Evolutionary conservation across 1,140 invertebrate genomes (phyloP).

Genomic region (Tetramorium parvispinum): DNA sequence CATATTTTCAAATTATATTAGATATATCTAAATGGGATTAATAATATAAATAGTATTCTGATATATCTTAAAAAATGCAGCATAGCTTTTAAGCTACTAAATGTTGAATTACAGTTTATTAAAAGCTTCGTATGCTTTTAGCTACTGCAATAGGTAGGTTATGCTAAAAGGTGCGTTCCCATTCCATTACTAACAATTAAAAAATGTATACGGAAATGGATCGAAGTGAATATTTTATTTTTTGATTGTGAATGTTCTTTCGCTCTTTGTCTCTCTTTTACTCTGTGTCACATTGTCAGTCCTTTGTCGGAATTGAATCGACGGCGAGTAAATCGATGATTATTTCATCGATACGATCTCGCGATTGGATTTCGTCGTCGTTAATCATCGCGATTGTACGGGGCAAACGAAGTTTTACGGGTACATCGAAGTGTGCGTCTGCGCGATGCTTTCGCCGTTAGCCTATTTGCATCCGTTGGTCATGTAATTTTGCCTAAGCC

Average conservation of each 20-base stretch:
- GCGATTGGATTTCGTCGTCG: slow-evolving; percentile 25
- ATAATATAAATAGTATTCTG: neutral
- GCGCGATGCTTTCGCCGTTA: slow-evolving; percentile 12
- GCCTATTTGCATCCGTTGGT: slow-evolving; percentile 2
- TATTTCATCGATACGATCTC: slow-evolving; percentile 14
- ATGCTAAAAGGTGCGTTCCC: slow-evolving; percentile 6
- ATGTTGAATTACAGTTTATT: slow-evolving; percentile 7
- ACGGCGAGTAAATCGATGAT: slow-evolving; percentile 30
- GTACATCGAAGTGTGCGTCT: neutral
- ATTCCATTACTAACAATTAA: slow-evolving; percentile 55
- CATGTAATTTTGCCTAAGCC: slow-evolving; percentile 31
- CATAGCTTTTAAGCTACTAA: slow-evolving; percentile 2
- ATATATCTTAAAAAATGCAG: neutral
- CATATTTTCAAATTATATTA: neutral
- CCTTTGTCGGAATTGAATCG: neutral
- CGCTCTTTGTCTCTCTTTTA: neutral
- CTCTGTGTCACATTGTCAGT: neutral
- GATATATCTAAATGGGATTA: neutral
- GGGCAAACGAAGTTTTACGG: slow-evolving; percentile 24
- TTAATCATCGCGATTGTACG: slow-evolving; percentile 41
- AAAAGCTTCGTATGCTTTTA: slow-evolving; percentile 15
- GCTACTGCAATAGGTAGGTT: neutral
- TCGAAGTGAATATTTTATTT: slow-evolving; percentile 43
- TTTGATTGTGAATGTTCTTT: neutral
- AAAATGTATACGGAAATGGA: slow-evolving; percentile 50